Evolutionary conservation across 2,797 vertebrate species (phyloP).

Genomic region (Antrozous pallidus): DNA sequence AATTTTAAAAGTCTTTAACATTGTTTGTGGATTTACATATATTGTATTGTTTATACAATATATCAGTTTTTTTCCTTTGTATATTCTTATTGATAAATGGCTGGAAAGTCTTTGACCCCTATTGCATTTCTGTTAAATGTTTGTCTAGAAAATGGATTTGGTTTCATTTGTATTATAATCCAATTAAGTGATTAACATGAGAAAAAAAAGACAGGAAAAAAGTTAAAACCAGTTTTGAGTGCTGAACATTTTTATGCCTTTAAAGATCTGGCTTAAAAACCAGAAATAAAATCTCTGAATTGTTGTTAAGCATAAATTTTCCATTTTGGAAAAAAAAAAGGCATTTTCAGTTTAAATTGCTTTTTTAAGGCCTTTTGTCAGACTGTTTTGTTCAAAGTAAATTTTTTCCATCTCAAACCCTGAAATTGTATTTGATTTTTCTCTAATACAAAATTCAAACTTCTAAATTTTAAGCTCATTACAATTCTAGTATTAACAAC

Average conservation of each 20-base stretch:
- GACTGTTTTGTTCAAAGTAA: slow-evolving; percentile 64
- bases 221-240: slow-evolving; percentile 69
- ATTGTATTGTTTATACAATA: slow-evolving; percentile 84
- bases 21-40: slow-evolving; percentile 74
- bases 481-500: slow-evolving; percentile 63
- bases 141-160: slow-evolving; percentile 85
- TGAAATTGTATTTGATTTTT: slow-evolving; percentile 70
- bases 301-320: slow-evolving; percentile 69
- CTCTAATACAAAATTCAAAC: slow-evolving; percentile 78
- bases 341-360: slow-evolving; percentile 60
- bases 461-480: slow-evolving; percentile 74
- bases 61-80: slow-evolving; percentile 74
- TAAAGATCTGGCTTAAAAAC: slow-evolving; percentile 73
- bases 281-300: slow-evolving; percentile 68
- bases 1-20: slow-evolving; percentile 71
- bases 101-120: slow-evolving; percentile 83
- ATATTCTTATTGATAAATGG: slow-evolving; percentile 80
- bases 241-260: slow-evolving; percentile 46
- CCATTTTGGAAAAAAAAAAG: slow-evolving; percentile 73
- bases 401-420: not conserved
- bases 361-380: slow-evolving; percentile 64
- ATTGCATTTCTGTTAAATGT: slow-evolving; percentile 85
- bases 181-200: slow-evolving; percentile 75
- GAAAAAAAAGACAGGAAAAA: slow-evolving; percentile 54
- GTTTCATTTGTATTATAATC: slow-evolving; percentile 82